These are phyloP conservation scores for Macrophya alboannulata DNA, from an alignment of 2,888 invertebrate species.

Conservation along the genomic window DNA sequence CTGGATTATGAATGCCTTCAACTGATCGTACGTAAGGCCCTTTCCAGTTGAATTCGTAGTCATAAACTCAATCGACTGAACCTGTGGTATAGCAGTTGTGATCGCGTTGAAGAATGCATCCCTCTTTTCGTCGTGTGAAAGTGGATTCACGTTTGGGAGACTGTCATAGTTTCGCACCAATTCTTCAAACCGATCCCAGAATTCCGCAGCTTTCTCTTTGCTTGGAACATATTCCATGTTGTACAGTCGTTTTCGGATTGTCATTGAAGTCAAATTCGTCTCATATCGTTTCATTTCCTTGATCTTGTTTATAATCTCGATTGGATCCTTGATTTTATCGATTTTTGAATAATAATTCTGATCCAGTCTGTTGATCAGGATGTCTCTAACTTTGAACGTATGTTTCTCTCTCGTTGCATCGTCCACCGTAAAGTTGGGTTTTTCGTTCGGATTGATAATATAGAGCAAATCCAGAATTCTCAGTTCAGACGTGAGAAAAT, in stretches of 20 bases:
- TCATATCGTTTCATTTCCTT: background rate
- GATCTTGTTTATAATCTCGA: background rate
- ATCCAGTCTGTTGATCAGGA: background rate
- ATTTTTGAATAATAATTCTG: background rate
- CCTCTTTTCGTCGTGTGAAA: background rate
- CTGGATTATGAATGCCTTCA: slow-evolving; percentile 59
- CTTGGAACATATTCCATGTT: background rate
- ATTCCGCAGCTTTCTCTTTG: background rate
- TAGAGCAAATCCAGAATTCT: too few species aligned
- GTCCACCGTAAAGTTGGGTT: background rate
- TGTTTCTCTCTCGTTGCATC: slow-evolving; percentile 47
- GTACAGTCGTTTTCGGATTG: background rate
- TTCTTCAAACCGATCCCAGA: background rate
- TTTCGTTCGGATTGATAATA: too few species aligned
- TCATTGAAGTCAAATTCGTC: background rate
- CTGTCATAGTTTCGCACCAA: background rate
- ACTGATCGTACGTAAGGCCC: slow-evolving; percentile 51
- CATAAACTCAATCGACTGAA: background rate
- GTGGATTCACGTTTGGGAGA: background rate
- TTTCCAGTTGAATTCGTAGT: slow-evolving; percentile 53
- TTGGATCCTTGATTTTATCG: background rate
- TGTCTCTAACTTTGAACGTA: slow-evolving; percentile 59
- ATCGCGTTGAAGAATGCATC: background rate
- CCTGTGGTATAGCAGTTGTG: background rate
- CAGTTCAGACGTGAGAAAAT: too few species aligned